These are phyloP conservation scores for Abrostola triplasia DNA, from an alignment of 2,888 invertebrate genomes.

Conservation along the genomic window DNA sequence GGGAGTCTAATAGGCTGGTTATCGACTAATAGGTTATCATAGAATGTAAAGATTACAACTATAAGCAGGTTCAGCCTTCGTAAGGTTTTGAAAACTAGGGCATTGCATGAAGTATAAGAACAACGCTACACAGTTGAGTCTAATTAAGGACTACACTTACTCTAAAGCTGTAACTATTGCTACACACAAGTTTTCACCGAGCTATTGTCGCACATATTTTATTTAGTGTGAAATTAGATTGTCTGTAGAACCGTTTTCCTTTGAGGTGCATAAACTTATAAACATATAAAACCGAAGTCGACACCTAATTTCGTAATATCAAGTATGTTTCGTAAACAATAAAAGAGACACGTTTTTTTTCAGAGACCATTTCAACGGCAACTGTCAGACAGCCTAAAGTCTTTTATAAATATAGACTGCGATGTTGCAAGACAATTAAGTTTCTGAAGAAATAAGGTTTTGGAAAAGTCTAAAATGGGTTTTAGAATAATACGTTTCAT, in stretches of 20 bases:
- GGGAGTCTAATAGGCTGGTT: too few species aligned
- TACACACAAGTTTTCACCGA: too few species aligned
- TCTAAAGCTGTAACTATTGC: too few species aligned
- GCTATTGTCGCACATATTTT: too few species aligned
- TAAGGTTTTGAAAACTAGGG: too few species aligned
- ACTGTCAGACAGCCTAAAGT: neutral
- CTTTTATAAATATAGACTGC: neutral
- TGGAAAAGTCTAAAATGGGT: conserved; percentile 74
- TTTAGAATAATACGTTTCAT: conserved; percentile 67
- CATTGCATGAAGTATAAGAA: too few species aligned
- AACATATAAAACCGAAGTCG: neutral
- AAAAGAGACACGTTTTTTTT: conserved; percentile 6
- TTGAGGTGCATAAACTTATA: neutral
- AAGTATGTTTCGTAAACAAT: conserved; percentile 1
- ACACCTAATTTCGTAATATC: conserved; percentile 2
- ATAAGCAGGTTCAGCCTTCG: too few species aligned
- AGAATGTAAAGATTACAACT: too few species aligned
- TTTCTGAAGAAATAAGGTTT: neutral
- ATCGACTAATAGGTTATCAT: too few species aligned
- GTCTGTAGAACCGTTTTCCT: neutral
- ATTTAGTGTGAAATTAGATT: neutral
- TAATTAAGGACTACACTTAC: too few species aligned
- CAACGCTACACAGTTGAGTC: too few species aligned
- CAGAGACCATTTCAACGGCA: conserved; percentile 3
- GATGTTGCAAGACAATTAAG: conserved; percentile 2